Base-by-base conservation (phyloP, 2,113 vertebrate genomes). In the Leptobrachium leishanense region DNA sequence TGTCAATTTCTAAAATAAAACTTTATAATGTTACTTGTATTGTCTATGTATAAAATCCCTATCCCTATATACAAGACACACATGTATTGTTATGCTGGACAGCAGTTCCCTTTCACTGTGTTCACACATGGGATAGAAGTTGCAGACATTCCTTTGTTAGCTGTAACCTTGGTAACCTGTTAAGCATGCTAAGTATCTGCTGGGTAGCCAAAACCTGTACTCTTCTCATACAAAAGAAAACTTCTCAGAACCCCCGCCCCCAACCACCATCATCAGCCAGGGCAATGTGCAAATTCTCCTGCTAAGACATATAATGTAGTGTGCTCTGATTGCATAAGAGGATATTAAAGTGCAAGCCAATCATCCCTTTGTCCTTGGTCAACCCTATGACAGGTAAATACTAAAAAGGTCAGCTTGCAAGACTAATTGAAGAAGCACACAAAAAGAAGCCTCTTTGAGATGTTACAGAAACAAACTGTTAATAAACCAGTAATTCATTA, bases 111-210 rank as follows among this genome's bases (percentile, higher is more conserved):
- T 10, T 5, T 43, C 70, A 66, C 31, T 67, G 77, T 43, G 68
- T 71, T 50, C 13, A 20, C 57, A 63, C 43, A 65, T 42, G 57
- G 63, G 69, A 79, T 54, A 53, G 70, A 79, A 64, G 69, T 50
- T 43, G 70, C 63, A 65, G 59, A 63, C 46, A 59, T 79, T 79
- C 77, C 53, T 73, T 79, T 79, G 69, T 79, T 73, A 79, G 42
- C 62, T 43, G 77, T 79, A 65, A 72, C 77, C 77, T 73, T 55
- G 63, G 77, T 39, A 67, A 79, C 77, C 55, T 40, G 10, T 46
- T 55, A 70, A 79, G 77, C 77, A 79, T 79, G 77, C 54, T 69
- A 73, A 67, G 55, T 73, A 73, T 79, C 70, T 63, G 46, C 9
- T 63, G 50, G 44, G 55, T 31, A 63, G 39, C 31, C 68, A 66